Percentiles rank a stretch among this genome's conserved stretches.
phyloP scores from a whole-genome alignment of 2,113 vertebrate species.

The Triplophysa rosa region DNA sequence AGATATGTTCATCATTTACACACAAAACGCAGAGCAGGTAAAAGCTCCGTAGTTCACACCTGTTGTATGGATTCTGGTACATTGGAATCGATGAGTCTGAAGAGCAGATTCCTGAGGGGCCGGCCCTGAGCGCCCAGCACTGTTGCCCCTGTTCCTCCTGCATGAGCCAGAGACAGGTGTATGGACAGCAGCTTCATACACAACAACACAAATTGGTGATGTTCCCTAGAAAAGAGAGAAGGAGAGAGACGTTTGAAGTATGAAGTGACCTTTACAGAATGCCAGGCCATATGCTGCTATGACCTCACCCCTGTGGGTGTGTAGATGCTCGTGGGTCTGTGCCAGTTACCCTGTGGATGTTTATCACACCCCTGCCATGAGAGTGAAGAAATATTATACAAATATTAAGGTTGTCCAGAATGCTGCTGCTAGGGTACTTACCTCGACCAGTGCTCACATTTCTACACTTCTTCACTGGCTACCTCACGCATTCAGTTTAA shows the following conservation, averaged over 20 bases:
- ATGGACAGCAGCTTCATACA: constrained; percentile 96
- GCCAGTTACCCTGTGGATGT: constrained; percentile 24
- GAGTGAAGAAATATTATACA: neutral
- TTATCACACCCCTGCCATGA: constrained; percentile 22
- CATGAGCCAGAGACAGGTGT: constrained; percentile 93
- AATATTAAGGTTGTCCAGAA: neutral
- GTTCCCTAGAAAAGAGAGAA: constrained; percentile 77
- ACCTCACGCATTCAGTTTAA: too few species aligned
- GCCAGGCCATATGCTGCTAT: constrained; percentile 40
- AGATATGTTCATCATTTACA: neutral
- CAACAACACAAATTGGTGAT: constrained; percentile 92
- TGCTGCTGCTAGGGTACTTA: too few species aligned
- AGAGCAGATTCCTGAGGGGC: constrained; percentile 92
- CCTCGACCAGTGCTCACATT: too few species aligned
- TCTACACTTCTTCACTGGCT: too few species aligned
- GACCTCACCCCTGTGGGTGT: constrained; percentile 25
- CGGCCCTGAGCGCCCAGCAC: constrained; percentile 93
- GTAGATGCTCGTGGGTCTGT: neutral
- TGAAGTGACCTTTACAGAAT: constrained; percentile 27
- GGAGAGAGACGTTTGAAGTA: neutral
- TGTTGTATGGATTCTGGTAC: constrained; percentile 97
- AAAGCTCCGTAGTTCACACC: constrained; percentile 66
- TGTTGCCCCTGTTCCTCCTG: constrained; percentile 93
- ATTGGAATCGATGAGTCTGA: constrained; percentile 93
- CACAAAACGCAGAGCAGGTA: neutral